Evolutionary conservation across 2,888 invertebrate genomes (phyloP), one percentile per base, ranked within the genome.

Genomic region (Drosophila nr. perissopoda): DNA sequence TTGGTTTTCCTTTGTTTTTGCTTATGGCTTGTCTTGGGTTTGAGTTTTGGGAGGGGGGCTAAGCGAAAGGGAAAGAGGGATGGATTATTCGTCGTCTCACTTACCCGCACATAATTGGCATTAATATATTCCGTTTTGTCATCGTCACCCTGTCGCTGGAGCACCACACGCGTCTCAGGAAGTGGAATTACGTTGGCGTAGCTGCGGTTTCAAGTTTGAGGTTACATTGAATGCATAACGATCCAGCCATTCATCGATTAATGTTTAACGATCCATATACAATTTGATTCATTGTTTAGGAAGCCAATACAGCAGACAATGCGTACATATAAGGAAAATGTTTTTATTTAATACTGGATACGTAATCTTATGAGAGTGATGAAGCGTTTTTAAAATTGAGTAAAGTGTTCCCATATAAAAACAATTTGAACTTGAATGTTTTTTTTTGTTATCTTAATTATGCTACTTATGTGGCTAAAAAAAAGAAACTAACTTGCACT

Each of bases 151-250:
- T 96, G 94, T 74, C 95, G 94, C 82, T 94, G 95, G 42, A 98
- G 94, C 38, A 95, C 95, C 2, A 98, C 98, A 90, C 98, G 95
- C 36, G 98, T 98, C 93, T 98, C 98, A 36, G 98, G 98, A 82
- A 98, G 95, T 62, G 98, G 98, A 82, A 98, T 96, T n/a, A 98
- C 97, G 93, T 99, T 98, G 68, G 98, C 97, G 94, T 98, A 99
- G 58, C 95, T 94, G 82, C 64, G 64, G 76, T 76, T 75, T 56
- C 71, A 64, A 60, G 72, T 78, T 68, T 76, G 66, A 66, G 65
- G 76, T 78, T 80, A 42, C 51, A 70, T 63, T 64, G 36, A 42
- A 62, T 48, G 66, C 40, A 34, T 56, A 53, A 46, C 34, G 52
- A 59, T 54, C 46, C 25, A 27, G 5, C 5, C 6, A 31, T 51